Evolutionary conservation across 1,140 invertebrate species (phyloP).

Genomic region (Drosophila mauritiana): DNA sequence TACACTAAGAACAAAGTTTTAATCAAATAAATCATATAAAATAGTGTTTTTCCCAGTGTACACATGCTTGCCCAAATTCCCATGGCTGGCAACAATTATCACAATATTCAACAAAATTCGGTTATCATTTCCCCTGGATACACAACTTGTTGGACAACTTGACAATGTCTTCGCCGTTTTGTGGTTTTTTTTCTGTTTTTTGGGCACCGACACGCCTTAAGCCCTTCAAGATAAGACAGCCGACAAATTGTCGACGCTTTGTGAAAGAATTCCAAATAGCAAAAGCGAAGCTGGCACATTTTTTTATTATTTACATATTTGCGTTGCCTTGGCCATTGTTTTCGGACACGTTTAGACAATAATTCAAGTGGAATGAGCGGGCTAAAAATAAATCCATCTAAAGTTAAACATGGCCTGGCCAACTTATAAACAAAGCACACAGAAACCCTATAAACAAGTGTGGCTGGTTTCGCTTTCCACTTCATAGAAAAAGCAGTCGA

Average conservation of each 20-base stretch:
- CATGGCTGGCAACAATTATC: slow-evolving; percentile 31
- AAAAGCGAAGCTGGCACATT: slow-evolving; percentile 53
- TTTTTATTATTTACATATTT: slow-evolving; percentile 63
- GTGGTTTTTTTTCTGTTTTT: neutral
- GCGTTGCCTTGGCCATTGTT: slow-evolving; percentile 35
- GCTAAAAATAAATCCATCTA: slow-evolving; percentile 64
- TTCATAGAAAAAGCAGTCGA: slow-evolving; percentile 10
- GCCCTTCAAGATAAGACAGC: slow-evolving; percentile 31
- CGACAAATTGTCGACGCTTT: slow-evolving; percentile 9
- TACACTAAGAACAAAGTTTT: slow-evolving; percentile 1
- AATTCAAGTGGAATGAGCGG: slow-evolving; percentile 66
- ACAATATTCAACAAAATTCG: slow-evolving; percentile 9
- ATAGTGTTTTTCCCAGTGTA: neutral
- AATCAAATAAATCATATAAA: neutral
- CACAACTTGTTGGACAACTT: slow-evolving; percentile 25
- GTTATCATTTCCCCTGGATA: slow-evolving; percentile 33
- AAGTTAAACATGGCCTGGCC: slow-evolving; percentile 59
- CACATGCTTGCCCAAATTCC: neutral
- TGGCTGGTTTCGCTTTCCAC: slow-evolving; percentile 54
- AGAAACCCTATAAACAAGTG: slow-evolving; percentile 64
- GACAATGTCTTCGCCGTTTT: slow-evolving; percentile 15
- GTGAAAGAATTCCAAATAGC: slow-evolving; percentile 17
- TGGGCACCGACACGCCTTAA: slow-evolving; percentile 22
- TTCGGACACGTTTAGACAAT: slow-evolving; percentile 59
- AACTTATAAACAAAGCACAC: slow-evolving; percentile 58